Percentiles rank a stretch among this genome's conserved stretches.
phyloP scores from a whole-genome alignment of 1,140 invertebrate genomes.

The Monochamus saltuarius region DNA sequence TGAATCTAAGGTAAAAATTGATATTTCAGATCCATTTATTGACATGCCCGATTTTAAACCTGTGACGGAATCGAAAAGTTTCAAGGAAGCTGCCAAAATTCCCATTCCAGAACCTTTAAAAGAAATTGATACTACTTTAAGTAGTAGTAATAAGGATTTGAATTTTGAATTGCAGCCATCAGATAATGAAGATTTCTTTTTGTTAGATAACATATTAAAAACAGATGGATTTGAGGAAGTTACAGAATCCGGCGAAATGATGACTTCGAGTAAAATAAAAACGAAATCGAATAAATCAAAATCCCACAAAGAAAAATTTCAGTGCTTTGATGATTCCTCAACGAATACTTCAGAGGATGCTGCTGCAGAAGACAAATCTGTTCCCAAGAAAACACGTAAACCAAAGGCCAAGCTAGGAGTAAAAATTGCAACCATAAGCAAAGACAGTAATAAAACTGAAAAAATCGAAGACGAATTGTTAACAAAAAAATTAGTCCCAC shows the following conservation, averaged over 20 bases:
- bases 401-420: conserved; percentile 49
- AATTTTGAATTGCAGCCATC: conserved; percentile 27
- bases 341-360: conserved; percentile 40
- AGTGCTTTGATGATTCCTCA: conserved; percentile 12
- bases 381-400: conserved; percentile 41
- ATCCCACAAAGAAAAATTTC: conserved; percentile 2
- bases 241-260: conserved; percentile 24
- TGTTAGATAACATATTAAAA: conserved; percentile 27
- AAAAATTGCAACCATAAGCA: conserved; percentile 35
- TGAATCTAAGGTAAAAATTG: neutral
- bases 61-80: neutral
- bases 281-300: conserved; percentile 9
- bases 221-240: conserved; percentile 37
- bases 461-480: conserved; percentile 13
- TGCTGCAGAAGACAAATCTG: conserved; percentile 31
- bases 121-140: neutral
- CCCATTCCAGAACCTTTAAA: neutral
- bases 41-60: neutral
- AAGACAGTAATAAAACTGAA: conserved; percentile 28
- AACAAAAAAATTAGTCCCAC: conserved; percentile 22
- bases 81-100: neutral
- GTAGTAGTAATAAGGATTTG: neutral
- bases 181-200: conserved; percentile 31
- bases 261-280: conserved; percentile 6
- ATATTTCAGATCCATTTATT: conserved; percentile 3